phyloP scores from a whole-genome alignment of 2,797 vertebrate genomes.

The Clarias fuscus region DNA sequence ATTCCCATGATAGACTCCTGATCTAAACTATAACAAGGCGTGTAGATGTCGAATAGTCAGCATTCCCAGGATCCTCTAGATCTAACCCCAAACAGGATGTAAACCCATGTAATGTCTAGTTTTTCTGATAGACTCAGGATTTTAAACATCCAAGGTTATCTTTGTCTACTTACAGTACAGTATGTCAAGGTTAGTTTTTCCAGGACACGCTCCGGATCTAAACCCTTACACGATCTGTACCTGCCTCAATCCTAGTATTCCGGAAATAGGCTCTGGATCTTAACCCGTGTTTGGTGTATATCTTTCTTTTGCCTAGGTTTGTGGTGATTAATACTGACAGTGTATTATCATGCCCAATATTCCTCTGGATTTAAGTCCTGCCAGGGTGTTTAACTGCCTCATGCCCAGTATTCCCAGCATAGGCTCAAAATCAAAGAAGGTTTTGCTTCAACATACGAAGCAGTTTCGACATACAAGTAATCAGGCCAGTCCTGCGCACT shows the following conservation, averaged over 20 bases:
- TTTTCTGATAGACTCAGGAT: too few relatives aligned
- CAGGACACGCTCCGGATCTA: not conserved
- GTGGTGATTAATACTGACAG: not conserved
- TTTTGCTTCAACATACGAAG: too few relatives aligned
- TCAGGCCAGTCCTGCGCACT: too few relatives aligned
- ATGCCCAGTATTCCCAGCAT: not conserved
- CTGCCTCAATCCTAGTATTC: not conserved
- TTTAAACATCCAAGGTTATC: too few relatives aligned
- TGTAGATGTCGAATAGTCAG: not conserved
- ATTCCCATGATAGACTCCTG: not conserved
- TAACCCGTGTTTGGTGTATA: not conserved
- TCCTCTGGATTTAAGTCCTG: not conserved
- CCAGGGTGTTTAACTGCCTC: not conserved
- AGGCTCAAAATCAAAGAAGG: not conserved
- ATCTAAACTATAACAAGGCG: not conserved
- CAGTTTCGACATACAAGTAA: too few relatives aligned
- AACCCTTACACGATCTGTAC: not conserved
- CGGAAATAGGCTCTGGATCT: not conserved
- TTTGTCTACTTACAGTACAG: too few relatives aligned
- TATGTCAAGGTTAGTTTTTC: not conserved
- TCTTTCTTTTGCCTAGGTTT: not conserved
- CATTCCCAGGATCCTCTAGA: not conserved
- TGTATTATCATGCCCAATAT: not conserved
- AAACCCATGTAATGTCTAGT: not conserved
- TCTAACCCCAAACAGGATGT: not conserved